These are phyloP conservation scores for Otus scops DNA, from an alignment of 2,797 vertebrate species.

Conservation along the genomic window DNA sequence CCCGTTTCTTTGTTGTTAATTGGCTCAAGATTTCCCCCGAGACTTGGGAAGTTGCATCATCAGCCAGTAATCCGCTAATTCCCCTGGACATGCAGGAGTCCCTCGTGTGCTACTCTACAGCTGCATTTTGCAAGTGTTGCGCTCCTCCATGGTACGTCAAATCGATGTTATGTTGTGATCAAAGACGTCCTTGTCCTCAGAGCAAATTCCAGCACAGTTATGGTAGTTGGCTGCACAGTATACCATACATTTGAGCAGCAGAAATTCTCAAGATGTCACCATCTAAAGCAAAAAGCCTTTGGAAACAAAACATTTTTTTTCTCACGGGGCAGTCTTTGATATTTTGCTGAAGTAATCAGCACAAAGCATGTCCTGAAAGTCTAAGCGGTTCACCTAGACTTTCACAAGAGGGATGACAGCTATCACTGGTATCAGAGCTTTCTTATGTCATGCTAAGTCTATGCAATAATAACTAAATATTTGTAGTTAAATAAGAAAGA, in stretches of 20 bases:
- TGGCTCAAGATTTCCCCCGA: background rate
- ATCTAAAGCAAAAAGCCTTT: background rate
- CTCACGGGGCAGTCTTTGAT: background rate
- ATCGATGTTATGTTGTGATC: background rate
- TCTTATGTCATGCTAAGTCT: background rate
- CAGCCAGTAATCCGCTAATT: constrained; percentile 13
- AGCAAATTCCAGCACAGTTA: background rate
- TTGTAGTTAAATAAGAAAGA: background rate
- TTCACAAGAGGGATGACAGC: background rate
- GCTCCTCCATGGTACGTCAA: background rate
- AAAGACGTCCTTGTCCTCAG: background rate
- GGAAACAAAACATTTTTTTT: background rate
- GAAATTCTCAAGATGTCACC: background rate
- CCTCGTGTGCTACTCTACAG: background rate
- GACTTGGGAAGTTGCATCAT: background rate
- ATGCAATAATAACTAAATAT: background rate
- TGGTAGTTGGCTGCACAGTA: background rate
- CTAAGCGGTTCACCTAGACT: background rate
- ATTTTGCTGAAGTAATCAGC: background rate
- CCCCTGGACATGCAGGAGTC: background rate
- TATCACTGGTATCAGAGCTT: background rate
- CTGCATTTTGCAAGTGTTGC: background rate
- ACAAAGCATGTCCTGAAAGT: background rate
- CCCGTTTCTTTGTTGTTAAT: background rate
- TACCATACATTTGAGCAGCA: background rate